Percentiles rank a stretch among this genome's conserved stretches.
Evolutionary conservation across 2,113 vertebrate species (phyloP).

Genomic region (Vulpes ferrilata): DNA sequence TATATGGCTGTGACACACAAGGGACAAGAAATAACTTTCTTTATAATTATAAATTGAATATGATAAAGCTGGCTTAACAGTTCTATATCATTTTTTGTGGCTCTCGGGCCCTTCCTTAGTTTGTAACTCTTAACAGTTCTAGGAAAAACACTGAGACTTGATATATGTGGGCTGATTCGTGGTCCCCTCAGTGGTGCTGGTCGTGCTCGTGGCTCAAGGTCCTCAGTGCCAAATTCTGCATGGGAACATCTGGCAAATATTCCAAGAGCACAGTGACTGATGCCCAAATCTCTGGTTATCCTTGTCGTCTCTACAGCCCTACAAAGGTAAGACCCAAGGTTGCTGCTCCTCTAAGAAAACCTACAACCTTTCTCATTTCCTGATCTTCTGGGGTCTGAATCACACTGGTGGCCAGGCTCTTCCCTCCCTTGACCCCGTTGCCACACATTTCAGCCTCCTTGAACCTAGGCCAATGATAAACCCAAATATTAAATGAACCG

Average conservation of each 20-base stretch:
- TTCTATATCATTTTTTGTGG: not conserved
- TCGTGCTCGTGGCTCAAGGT: not conserved
- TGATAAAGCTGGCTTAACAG: not conserved
- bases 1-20: not conserved
- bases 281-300: not conserved
- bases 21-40: not conserved
- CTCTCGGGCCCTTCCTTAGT: not conserved
- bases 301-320: not conserved
- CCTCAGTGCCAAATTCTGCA: not conserved
- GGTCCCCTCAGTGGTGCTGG: not conserved
- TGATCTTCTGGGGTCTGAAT: not conserved
- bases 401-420: not conserved
- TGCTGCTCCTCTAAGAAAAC: not conserved
- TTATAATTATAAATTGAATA: not conserved
- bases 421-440: not conserved
- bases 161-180: not conserved
- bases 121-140: not conserved
- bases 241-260: not conserved
- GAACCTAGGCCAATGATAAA: not conserved
- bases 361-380: not conserved
- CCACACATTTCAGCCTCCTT: not conserved
- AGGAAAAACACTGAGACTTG: not conserved
- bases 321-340: not conserved
- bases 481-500: not conserved
- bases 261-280: not conserved